Evolutionary conservation across 2,797 vertebrate genomes (phyloP).

Genomic region (Melanotaenia pygmaea): DNA sequence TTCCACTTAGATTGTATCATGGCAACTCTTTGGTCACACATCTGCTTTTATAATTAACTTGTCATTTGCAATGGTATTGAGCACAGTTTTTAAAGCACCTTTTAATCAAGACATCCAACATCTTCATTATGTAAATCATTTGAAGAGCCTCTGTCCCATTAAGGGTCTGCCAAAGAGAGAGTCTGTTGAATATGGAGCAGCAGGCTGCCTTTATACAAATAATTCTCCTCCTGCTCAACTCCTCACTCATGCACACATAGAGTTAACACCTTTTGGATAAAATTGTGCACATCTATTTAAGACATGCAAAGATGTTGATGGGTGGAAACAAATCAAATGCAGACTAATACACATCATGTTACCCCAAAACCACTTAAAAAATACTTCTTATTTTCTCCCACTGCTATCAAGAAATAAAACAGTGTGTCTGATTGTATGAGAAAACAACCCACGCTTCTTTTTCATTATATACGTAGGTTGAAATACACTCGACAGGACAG

Average conservation of each 20-base stretch:
- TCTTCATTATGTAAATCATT: conserved; percentile 22
- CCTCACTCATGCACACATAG: background rate
- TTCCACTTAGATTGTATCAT: conserved; percentile 16
- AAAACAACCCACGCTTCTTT: conserved; percentile 14
- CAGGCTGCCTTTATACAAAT: conserved; percentile 1
- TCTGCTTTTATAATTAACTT: conserved; percentile 49
- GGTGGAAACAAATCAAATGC: background rate
- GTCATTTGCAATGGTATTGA: conserved; percentile 15
- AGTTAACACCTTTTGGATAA: background rate
- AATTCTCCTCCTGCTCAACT: background rate
- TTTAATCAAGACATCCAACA: conserved; percentile 39
- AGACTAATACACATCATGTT: background rate
- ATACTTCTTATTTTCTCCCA: background rate
- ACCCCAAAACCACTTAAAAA: background rate
- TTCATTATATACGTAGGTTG: background rate
- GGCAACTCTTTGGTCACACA: conserved; percentile 20
- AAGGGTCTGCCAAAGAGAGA: background rate
- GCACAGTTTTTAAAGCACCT: conserved; percentile 22
- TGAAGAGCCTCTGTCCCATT: background rate
- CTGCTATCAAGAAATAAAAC: conserved; percentile 1
- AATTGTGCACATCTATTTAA: background rate
- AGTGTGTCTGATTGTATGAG: conserved; percentile 24
- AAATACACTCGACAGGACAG: background rate
- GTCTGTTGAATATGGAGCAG: conserved; percentile 10
- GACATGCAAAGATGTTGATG: background rate